A percentile compares a stretch with the other conserved stretches of the same genome.
phyloP scores from a whole-genome alignment of 2,113 vertebrate species.

The Lepidothrix coronata region DNA sequence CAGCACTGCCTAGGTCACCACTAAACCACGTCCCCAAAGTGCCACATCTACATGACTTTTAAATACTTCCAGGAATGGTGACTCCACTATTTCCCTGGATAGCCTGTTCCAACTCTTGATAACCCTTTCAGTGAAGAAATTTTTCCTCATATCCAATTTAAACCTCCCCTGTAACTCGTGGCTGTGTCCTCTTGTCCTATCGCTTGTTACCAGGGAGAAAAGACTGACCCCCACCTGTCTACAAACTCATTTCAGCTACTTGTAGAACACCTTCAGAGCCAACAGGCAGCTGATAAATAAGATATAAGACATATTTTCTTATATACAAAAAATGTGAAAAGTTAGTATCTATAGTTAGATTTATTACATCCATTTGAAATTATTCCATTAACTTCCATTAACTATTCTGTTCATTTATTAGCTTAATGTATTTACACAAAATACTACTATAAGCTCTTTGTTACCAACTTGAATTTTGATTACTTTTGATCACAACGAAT shows the following conservation, averaged over 20 bases:
- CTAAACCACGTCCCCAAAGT: neutral
- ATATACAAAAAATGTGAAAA: neutral
- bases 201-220: neutral
- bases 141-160: neutral
- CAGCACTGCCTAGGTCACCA: neutral
- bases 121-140: neutral
- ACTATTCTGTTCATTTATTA: neutral
- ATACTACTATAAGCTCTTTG: neutral
- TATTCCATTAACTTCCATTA: neutral
- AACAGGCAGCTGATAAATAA: neutral
- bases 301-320: neutral
- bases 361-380: neutral
- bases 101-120: neutral
- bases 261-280: neutral
- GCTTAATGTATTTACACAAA: neutral
- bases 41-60: neutral
- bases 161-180: accelerated
- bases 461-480: neutral
- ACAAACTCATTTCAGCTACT: neutral
- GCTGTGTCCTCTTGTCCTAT: neutral
- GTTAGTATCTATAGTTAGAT: neutral
- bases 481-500: neutral
- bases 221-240: accelerated
- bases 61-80: neutral
- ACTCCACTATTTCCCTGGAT: neutral